Evolutionary conservation across 2,113 vertebrate genomes (phyloP).

Genomic region (Anarhynchus alexandrinus): DNA sequence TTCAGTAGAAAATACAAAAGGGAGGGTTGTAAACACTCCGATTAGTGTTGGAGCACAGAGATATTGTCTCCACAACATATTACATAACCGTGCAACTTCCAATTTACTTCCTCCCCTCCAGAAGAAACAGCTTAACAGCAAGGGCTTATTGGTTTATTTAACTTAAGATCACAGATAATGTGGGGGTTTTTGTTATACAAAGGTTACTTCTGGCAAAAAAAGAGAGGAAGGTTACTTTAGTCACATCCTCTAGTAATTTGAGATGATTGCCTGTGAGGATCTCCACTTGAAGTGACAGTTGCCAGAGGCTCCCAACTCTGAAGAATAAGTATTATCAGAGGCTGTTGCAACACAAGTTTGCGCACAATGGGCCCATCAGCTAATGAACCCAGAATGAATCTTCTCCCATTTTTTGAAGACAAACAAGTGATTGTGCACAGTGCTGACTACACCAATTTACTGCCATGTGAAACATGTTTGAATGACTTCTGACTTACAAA

Average conservation of each 20-base stretch:
- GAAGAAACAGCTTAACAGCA: neutral
- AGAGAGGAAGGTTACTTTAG: neutral
- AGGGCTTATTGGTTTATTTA: neutral
- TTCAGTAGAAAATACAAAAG: conserved; percentile 42
- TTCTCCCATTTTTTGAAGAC: neutral
- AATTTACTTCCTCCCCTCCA: neutral
- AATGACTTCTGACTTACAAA: neutral
- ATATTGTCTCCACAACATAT: neutral
- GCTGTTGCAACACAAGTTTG: neutral
- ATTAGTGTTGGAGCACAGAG: conserved; percentile 33
- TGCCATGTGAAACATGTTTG: neutral
- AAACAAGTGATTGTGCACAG: neutral
- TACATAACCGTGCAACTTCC: neutral
- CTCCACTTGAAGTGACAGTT: neutral
- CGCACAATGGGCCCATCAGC: neutral
- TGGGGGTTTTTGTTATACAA: neutral
- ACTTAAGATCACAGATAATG: neutral
- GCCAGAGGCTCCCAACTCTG: neutral
- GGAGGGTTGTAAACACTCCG: conserved; percentile 24
- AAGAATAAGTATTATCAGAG: neutral
- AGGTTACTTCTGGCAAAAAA: neutral
- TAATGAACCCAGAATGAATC: neutral
- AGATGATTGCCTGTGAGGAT: neutral
- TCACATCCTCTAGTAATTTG: neutral
- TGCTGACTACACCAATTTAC: neutral